Conservation (phyloP, 2,113 vertebrate genomes). For the Hippotragus niger region DNA sequence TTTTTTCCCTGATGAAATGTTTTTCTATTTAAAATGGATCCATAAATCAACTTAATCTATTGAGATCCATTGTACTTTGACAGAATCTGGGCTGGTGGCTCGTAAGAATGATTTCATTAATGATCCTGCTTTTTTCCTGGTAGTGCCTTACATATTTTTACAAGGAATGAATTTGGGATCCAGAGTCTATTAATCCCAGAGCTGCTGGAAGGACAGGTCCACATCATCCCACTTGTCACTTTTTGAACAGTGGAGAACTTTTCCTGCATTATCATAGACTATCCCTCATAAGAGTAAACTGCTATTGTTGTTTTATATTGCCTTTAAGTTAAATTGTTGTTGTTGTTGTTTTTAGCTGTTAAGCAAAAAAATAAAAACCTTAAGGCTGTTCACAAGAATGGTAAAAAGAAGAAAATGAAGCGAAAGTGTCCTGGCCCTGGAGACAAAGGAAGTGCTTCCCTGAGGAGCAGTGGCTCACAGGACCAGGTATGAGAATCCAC, state of each 20-base stretch:
- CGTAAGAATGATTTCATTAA: background rate
- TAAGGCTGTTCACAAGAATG: slow-evolving; percentile 88
- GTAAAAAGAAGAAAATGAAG: slow-evolving; percentile 91
- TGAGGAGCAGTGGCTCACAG: slow-evolving; percentile 78
- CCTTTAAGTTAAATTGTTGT: background rate
- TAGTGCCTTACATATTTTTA: background rate
- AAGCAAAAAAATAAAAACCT: slow-evolving; percentile 87
- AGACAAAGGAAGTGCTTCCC: slow-evolving; percentile 74
- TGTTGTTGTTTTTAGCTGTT: slow-evolving; percentile 81
- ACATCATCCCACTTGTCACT: background rate
- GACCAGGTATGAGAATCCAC: slow-evolving; percentile 56
- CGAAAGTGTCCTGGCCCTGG: slow-evolving; percentile 90
- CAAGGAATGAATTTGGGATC: background rate
- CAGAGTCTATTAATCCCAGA: background rate
- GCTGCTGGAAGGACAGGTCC: background rate
- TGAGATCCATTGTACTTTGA: background rate
- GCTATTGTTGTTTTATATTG: background rate
- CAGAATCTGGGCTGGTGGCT: background rate
- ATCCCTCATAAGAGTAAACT: background rate
- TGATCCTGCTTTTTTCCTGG: background rate
- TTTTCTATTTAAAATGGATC: background rate
- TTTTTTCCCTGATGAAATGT: background rate
- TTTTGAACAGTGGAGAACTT: background rate
- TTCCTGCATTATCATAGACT: background rate
- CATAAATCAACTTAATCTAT: background rate